These are phyloP conservation scores for Phasia obesa DNA, from an alignment of 2,888 invertebrate species.

Conservation along the genomic window DNA sequence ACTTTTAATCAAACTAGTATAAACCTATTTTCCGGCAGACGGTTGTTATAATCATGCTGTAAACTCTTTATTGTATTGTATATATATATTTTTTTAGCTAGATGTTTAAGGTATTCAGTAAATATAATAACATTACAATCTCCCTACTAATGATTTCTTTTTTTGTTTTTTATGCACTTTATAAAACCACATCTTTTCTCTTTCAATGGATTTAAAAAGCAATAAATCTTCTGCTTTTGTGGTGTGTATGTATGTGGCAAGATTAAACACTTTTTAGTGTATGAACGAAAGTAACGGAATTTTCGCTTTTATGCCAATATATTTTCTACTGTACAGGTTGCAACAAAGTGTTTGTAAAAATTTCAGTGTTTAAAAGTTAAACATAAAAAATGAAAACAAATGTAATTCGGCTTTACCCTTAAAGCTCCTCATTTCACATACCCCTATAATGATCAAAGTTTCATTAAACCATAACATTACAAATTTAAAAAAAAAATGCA, in stretches of 20 bases:
- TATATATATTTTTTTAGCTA: too few relatives aligned
- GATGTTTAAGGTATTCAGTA: too few relatives aligned
- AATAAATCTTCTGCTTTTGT: constrained; percentile 64
- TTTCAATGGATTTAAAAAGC: constrained; percentile 63
- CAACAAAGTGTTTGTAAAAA: constrained; percentile 16
- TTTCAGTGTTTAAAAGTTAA: neutral
- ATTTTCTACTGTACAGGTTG: constrained; percentile 2
- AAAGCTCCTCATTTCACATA: too few relatives aligned
- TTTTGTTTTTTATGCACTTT: constrained; percentile 7
- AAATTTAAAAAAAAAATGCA: too few relatives aligned
- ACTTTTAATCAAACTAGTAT: too few relatives aligned
- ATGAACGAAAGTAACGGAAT: constrained; percentile 44
- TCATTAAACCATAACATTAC: too few relatives aligned
- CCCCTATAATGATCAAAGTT: too few relatives aligned
- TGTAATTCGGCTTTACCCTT: too few relatives aligned
- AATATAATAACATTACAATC: too few relatives aligned
- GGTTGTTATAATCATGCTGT: too few relatives aligned
- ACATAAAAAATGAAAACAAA: neutral
- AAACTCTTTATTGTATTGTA: too few relatives aligned
- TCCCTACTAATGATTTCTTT: neutral
- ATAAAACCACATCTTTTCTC: constrained; percentile 61
- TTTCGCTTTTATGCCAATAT: constrained; percentile 1
- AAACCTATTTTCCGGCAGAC: too few relatives aligned
- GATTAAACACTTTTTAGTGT: constrained; percentile 45
- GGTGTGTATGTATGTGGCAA: constrained; percentile 33